These are phyloP conservation scores for Cinclus cinclus DNA, from an alignment of 2,113 vertebrate genomes.

Conservation along the genomic window DNA sequence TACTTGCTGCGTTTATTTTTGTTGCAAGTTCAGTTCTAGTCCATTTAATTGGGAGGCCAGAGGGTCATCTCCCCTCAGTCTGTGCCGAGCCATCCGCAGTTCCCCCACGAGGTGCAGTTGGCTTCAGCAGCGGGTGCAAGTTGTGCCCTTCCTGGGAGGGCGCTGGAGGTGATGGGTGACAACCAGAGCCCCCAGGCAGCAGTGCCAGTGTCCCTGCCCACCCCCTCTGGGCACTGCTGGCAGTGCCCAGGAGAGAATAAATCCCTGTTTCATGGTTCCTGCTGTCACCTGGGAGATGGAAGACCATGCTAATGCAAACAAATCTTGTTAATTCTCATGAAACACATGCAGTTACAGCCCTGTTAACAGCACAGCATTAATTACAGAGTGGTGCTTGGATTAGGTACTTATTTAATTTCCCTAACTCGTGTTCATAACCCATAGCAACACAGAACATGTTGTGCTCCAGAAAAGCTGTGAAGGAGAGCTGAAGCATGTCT, in stretches of 20 bases:
- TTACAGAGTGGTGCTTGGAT: slow-evolving; percentile 18
- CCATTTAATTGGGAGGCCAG: slow-evolving; percentile 45
- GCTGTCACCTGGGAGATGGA: slow-evolving; percentile 34
- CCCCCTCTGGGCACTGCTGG: neutral
- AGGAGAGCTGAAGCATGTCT: neutral
- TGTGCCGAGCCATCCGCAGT: neutral
- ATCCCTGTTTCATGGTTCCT: neutral
- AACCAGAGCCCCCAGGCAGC: neutral
- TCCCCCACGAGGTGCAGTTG: neutral
- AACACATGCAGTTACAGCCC: neutral
- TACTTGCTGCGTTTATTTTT: slow-evolving; percentile 60
- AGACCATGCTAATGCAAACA: slow-evolving; percentile 25
- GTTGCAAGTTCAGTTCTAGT: slow-evolving; percentile 63
- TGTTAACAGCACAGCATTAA: slow-evolving; percentile 27
- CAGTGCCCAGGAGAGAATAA: neutral
- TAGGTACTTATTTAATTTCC: slow-evolving; percentile 37
- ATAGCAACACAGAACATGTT: neutral
- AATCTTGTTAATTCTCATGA: slow-evolving; percentile 44
- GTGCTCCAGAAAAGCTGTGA: neutral
- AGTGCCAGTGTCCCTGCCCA: neutral
- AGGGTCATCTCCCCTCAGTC: neutral
- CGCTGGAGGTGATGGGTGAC: neutral
- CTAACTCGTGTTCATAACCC: neutral
- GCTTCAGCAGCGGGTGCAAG: fast-evolving
- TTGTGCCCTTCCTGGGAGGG: fast-evolving